Conservation (phyloP, 2,888 invertebrate species). For the Bruchidius siliquastri region DNA sequence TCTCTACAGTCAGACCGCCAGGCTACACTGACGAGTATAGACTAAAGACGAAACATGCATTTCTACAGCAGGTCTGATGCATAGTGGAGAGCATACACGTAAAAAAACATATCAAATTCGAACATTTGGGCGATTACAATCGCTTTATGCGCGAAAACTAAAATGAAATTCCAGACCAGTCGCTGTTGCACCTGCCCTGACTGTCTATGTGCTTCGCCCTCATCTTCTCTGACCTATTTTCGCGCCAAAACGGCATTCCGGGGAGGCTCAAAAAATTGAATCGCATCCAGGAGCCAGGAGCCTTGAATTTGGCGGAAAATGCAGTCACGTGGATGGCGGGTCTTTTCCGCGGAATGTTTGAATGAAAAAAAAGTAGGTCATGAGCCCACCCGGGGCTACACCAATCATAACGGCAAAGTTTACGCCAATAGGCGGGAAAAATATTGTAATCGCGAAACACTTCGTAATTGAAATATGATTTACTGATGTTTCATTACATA, state of each 20-base stretch:
- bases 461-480: no score
- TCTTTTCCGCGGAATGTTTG: neutral
- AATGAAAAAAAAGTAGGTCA: neutral
- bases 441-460: no score
- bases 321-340: neutral
- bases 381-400: neutral
- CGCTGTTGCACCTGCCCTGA: neutral
- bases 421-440: no score
- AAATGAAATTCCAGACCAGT: neutral
- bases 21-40: no score
- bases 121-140: no score
- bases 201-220: neutral
- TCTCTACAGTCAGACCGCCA: no score
- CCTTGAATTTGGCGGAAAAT: neutral
- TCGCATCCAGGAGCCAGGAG: neutral
- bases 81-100: no score
- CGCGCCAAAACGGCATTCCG: neutral
- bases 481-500: no score
- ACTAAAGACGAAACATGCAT: no score
- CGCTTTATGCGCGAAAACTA: neutral
- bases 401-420: no score
- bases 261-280: neutral
- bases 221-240: neutral
- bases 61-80: no score
- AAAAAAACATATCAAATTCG: no score